phyloP scores from a whole-genome alignment of 2,797 vertebrate species.

The Melanotaenia pygmaea region DNA sequence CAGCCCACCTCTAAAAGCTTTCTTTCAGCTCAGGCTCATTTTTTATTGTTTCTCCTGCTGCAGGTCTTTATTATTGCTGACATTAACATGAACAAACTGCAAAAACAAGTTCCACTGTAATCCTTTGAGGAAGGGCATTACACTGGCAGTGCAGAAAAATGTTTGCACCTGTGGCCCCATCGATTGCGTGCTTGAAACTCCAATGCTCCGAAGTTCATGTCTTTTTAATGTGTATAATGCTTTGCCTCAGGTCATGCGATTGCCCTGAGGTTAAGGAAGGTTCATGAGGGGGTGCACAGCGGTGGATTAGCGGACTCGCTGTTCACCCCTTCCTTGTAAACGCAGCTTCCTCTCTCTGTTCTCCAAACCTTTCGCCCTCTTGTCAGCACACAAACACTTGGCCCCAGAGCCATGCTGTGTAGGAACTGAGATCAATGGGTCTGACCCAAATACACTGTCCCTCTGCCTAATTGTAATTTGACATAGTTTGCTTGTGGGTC shows the following conservation, averaged over 20 bases:
- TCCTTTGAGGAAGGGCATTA: constrained; percentile 55
- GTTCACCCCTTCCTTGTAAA: constrained; percentile 8
- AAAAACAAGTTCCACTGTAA: constrained; percentile 63
- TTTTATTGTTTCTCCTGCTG: constrained; percentile 65
- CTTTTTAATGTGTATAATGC: constrained; percentile 77
- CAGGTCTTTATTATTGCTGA: constrained; percentile 78
- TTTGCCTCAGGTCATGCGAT: constrained; percentile 69
- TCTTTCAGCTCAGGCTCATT: constrained; percentile 51
- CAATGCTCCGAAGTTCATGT: constrained; percentile 64
- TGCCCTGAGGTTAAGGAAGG: constrained; percentile 70
- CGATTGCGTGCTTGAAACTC: constrained; percentile 65
- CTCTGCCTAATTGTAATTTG: constrained; percentile 58
- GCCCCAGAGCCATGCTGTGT: constrained; percentile 59
- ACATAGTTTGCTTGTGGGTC: constrained; percentile 63
- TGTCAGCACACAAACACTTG: constrained; percentile 50
- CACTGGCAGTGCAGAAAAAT: constrained; percentile 57
- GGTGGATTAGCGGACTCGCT: constrained; percentile 47
- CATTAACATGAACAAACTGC: constrained; percentile 72
- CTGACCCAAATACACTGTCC: constrained; percentile 71
- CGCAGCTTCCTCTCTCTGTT: background rate
- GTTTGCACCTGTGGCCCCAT: constrained; percentile 77
- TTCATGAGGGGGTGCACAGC: constrained; percentile 44
- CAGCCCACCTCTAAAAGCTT: constrained; percentile 69
- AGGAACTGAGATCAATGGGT: constrained; percentile 69
- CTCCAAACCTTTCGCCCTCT: constrained; percentile 35